These are phyloP conservation scores for Catostomus latipinnis DNA, from an alignment of 2,797 vertebrate species.

Conservation along the genomic window DNA sequence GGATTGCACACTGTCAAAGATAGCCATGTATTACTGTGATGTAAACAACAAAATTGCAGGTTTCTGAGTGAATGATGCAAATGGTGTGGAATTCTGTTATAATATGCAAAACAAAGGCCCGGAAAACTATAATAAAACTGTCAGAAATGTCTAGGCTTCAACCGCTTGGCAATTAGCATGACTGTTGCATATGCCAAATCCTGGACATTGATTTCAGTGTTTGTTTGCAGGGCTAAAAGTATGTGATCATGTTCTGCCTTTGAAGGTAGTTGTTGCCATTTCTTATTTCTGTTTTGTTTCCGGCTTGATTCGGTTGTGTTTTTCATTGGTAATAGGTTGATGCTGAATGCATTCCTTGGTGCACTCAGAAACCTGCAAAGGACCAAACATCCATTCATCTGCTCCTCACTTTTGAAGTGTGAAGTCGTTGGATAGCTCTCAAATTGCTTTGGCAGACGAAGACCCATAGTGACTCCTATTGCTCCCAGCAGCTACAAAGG, in stretches of 20 bases:
- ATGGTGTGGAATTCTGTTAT: constrained; percentile 56
- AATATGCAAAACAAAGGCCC: constrained; percentile 60
- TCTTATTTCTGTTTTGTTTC: constrained; percentile 33
- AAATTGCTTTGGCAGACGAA: constrained; percentile 63
- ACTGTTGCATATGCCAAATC: constrained; percentile 52
- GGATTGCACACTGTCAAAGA: constrained; percentile 60
- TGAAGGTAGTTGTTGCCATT: constrained; percentile 37
- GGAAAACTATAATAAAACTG: constrained; percentile 62
- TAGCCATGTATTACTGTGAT: constrained; percentile 62
- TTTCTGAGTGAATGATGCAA: constrained; percentile 57
- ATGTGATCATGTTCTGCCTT: constrained; percentile 24
- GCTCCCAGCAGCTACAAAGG: constrained; percentile 43
- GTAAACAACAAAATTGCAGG: constrained; percentile 68
- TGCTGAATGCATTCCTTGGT: constrained; percentile 41
- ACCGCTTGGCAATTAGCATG: constrained; percentile 52
- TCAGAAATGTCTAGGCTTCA: constrained; percentile 54
- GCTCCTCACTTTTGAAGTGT: constrained; percentile 58
- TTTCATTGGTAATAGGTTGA: constrained; percentile 62
- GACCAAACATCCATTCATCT: constrained; percentile 54
- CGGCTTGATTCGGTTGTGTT: constrained; percentile 50
- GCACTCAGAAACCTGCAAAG: constrained; percentile 42
- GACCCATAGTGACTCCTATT: constrained; percentile 36
- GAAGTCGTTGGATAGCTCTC: constrained; percentile 63
- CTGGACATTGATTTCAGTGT: constrained; percentile 45
- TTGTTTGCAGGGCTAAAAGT: constrained; percentile 30